phyloP scores from a whole-genome alignment of 2,797 vertebrate genomes.

The Thamnophis elegans region DNA sequence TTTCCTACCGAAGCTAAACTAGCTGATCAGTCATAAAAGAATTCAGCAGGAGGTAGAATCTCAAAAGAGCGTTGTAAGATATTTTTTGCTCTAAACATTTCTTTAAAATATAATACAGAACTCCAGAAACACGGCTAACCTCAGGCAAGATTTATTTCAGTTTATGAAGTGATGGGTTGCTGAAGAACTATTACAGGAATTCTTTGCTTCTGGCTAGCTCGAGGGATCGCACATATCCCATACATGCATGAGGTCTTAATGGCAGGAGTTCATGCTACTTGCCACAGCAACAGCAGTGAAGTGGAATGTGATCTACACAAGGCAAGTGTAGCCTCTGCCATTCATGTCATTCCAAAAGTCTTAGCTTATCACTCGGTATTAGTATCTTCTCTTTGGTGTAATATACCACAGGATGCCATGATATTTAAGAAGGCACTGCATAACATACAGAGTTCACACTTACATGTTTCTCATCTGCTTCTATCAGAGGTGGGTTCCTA shows the following conservation, averaged over 20 bases:
- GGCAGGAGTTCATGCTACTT: conserved; percentile 7
- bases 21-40: background rate
- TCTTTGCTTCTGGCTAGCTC: background rate
- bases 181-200: background rate
- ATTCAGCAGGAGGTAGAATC: background rate
- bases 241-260: fast-evolving
- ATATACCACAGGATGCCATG: fast-evolving
- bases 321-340: background rate
- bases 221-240: background rate
- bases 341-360: conserved; percentile 5
- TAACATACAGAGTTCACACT: background rate
- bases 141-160: conserved; percentile 11
- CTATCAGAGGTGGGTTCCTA: too few relatives aligned
- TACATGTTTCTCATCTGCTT: background rate
- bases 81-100: background rate
- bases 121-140: background rate
- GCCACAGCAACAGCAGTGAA: background rate
- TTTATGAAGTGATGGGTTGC: background rate
- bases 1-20: background rate
- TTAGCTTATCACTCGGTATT: background rate
- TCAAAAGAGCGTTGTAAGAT: background rate
- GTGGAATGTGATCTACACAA: background rate
- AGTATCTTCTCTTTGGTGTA: background rate
- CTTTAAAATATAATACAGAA: background rate
- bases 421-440: background rate